phyloP scores from a whole-genome alignment of 2,113 vertebrate genomes.

The Sturnira hondurensis region DNA sequence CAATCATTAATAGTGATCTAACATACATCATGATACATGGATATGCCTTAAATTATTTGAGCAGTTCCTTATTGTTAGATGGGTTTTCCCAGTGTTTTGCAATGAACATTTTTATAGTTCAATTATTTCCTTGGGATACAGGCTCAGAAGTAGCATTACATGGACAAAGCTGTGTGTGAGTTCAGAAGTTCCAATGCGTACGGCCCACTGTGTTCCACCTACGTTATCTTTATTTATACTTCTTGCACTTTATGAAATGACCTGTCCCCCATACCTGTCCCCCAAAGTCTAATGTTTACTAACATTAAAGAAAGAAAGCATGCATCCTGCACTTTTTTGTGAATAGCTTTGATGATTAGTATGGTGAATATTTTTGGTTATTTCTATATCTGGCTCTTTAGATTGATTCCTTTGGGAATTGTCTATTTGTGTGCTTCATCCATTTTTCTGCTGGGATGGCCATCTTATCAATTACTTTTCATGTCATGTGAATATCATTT shows the following conservation, averaged over 20 bases:
- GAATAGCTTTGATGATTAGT: not conserved
- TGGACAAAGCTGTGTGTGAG: not conserved
- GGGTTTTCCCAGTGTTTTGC: not conserved
- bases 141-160: not conserved
- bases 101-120: not conserved
- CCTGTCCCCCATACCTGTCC: not conserved
- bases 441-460: not conserved
- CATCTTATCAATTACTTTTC: not conserved
- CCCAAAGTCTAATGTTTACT: not conserved
- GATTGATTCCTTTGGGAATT: not conserved
- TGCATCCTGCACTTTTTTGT: not conserved
- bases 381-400: not conserved
- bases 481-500: not conserved
- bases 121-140: not conserved
- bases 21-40: not conserved
- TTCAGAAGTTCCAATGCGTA: not conserved
- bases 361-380: not conserved
- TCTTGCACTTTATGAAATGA: not conserved
- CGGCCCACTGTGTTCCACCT: not conserved
- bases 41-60: slow-evolving; percentile 37
- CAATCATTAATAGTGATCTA: not conserved
- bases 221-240: not conserved
- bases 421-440: not conserved
- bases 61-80: not conserved
- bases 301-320: not conserved